phyloP scores from a whole-genome alignment of 2,113 vertebrate genomes.

The Brevimyrus niger region DNA sequence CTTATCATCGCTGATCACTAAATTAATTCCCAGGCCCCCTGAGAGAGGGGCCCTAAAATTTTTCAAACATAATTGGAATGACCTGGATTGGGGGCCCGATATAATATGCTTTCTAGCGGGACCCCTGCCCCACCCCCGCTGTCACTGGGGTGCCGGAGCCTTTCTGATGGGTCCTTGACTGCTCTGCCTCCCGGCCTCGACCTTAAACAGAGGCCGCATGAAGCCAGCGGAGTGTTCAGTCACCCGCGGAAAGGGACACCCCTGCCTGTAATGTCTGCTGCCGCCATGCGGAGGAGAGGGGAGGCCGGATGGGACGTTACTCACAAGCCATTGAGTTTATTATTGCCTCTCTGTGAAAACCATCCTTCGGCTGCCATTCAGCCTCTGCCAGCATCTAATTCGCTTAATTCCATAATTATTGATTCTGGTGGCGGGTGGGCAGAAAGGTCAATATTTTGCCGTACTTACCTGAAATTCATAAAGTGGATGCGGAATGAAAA shows the following conservation, averaged over 20 bases:
- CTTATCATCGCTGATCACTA: neutral
- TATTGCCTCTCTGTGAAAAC: slow-evolving; percentile 46
- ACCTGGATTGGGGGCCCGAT: neutral
- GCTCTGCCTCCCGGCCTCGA: neutral
- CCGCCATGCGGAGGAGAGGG: neutral
- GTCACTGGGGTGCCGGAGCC: neutral
- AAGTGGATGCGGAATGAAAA: slow-evolving; percentile 12
- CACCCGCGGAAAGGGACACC: slow-evolving; percentile 7
- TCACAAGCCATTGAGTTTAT: slow-evolving; percentile 43
- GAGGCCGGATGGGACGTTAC: slow-evolving; percentile 26
- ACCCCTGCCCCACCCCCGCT: neutral
- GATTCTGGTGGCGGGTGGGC: slow-evolving; percentile 32
- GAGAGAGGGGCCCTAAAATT: neutral
- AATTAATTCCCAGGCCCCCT: neutral
- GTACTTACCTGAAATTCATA: slow-evolving; percentile 1
- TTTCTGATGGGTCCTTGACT: neutral
- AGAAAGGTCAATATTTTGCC: slow-evolving; percentile 37
- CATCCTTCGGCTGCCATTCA: slow-evolving; percentile 35
- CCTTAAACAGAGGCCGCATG: slow-evolving; percentile 2
- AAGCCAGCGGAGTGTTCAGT: neutral
- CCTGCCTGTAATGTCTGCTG: slow-evolving; percentile 29
- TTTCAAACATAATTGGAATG: neutral
- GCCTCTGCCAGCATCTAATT: slow-evolving; percentile 34
- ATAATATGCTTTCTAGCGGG: neutral
- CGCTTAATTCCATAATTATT: slow-evolving; percentile 50